Percentiles rank a stretch among this genome's conserved stretches.
These are phyloP conservation scores for Leptocoma aspasia DNA, from an alignment of 2,113 vertebrate genomes.

Conservation along the genomic window DNA sequence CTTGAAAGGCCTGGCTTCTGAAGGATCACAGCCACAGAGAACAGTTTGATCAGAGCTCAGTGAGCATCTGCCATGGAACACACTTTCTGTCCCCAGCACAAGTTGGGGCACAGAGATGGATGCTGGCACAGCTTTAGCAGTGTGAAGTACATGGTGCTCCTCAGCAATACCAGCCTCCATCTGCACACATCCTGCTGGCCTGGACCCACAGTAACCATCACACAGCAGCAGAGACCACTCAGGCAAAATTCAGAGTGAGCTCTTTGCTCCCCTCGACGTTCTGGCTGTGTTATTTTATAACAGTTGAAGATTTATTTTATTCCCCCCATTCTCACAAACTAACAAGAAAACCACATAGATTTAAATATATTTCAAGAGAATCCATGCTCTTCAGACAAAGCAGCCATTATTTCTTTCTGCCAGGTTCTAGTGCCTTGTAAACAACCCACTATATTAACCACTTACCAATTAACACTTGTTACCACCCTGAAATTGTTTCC, in stretches of 20 bases:
- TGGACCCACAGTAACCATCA: neutral
- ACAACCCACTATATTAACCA: neutral
- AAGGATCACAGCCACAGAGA: neutral
- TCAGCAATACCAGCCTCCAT: neutral
- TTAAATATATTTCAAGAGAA: neutral
- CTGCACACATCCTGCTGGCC: neutral
- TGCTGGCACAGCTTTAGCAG: neutral
- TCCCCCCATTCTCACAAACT: neutral
- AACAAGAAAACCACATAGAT: neutral
- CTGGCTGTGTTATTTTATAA: neutral
- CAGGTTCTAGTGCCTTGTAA: neutral
- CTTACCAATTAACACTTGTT: neutral
- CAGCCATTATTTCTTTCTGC: neutral
- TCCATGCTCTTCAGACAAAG: neutral
- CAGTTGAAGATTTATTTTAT: neutral
- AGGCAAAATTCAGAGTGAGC: neutral
- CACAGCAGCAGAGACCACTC: neutral
- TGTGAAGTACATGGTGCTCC: neutral
- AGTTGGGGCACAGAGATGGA: neutral
- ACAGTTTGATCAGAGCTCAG: neutral
- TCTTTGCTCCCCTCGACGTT: neutral
- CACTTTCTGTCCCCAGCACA: neutral
- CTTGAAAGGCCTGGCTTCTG: neutral
- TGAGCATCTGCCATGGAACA: neutral
- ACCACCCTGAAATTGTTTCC: neutral